Conservation (phyloP, 2,797 vertebrate genomes). For the Pangasius krempfi region DNA sequence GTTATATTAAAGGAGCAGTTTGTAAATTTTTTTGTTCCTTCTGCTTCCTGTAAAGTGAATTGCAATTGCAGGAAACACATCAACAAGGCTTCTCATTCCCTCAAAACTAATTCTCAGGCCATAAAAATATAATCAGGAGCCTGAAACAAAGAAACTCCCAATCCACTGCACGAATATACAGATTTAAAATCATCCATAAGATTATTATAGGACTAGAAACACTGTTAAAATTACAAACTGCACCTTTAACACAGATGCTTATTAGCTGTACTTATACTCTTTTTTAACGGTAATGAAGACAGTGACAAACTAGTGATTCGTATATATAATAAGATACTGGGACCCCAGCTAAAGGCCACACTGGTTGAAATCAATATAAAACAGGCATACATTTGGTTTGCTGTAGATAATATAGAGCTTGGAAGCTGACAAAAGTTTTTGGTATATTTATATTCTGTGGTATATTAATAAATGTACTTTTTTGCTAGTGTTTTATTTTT, state of each 20-base stretch:
- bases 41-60: background rate
- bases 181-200: background rate
- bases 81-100: background rate
- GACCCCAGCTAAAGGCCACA: background rate
- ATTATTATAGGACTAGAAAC: background rate
- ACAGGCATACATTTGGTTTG: background rate
- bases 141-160: background rate
- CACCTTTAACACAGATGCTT: background rate
- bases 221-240: background rate
- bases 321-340: background rate
- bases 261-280: background rate
- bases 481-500: background rate
- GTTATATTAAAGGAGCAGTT: background rate
- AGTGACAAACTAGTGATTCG: background rate
- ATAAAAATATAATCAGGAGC: constrained; percentile 16
- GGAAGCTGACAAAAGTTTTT: background rate
- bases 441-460: background rate
- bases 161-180: background rate
- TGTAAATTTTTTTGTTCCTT: background rate
- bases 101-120: background rate
- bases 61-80: background rate
- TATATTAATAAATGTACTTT: background rate
- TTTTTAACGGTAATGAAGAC: background rate
- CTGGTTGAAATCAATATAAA: background rate
- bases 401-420: background rate